A percentile compares a stretch with the other conserved stretches of the same genome.
These are phyloP conservation scores for Dasyornis broadbenti DNA, from an alignment of 2,113 vertebrate species.

Conservation along the genomic window DNA sequence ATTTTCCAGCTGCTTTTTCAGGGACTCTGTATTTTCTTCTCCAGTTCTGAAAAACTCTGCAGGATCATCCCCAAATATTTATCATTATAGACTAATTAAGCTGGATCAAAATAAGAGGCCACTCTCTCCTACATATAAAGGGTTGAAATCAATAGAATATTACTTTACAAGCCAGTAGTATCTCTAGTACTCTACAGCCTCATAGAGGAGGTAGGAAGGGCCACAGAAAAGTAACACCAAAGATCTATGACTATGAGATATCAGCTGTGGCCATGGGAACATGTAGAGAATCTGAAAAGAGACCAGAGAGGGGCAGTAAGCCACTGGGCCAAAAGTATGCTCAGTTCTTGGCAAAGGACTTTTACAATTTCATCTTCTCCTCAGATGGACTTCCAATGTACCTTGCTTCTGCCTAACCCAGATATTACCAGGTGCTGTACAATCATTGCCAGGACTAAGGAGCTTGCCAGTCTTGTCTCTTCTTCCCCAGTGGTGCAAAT, in stretches of 20 bases:
- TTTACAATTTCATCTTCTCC: neutral
- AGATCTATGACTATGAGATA: neutral
- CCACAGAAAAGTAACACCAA: neutral
- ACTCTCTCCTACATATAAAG: neutral
- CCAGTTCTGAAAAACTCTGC: neutral
- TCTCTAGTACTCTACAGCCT: neutral
- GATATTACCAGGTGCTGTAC: neutral
- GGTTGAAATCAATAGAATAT: neutral
- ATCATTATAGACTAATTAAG: neutral
- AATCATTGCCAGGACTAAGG: neutral
- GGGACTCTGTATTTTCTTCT: neutral
- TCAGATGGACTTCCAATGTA: neutral
- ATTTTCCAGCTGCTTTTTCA: neutral
- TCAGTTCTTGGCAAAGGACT: neutral
- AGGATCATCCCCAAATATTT: neutral
- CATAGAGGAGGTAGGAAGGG: neutral
- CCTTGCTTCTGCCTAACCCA: neutral
- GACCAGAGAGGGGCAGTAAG: neutral
- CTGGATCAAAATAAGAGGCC: neutral
- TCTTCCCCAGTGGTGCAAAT: neutral
- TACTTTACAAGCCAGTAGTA: neutral
- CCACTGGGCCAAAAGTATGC: neutral
- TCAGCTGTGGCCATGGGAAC: neutral
- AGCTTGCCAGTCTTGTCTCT: neutral
- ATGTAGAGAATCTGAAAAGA: neutral